Conservation (phyloP, 2,797 vertebrate genomes). For the Artibeus jamaicensis region DNA sequence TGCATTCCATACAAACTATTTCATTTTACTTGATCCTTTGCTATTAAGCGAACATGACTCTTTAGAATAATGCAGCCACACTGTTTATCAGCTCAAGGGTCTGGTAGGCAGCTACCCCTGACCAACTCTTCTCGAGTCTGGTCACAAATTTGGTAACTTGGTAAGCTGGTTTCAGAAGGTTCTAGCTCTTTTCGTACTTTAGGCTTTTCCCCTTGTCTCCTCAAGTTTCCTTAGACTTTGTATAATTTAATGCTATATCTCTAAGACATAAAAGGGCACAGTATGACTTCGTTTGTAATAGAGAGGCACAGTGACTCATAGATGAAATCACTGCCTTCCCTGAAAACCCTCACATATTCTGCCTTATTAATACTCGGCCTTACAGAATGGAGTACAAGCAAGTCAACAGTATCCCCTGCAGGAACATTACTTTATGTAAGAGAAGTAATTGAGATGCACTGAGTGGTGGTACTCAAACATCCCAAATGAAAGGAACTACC, state of each 20-base stretch:
- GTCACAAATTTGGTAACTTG: neutral
- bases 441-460: constrained; percentile 34
- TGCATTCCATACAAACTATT: neutral
- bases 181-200: neutral
- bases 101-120: neutral
- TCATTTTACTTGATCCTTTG: neutral
- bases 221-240: neutral
- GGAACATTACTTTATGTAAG: constrained; percentile 37
- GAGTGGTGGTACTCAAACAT: constrained; percentile 43
- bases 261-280: neutral
- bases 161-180: neutral
- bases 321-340: neutral
- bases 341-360: constrained; percentile 18
- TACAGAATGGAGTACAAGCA: constrained; percentile 40
- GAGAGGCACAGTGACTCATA: neutral
- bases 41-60: neutral
- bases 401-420: constrained; percentile 35
- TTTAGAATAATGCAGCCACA: neutral
- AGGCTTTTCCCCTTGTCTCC: neutral
- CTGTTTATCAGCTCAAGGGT: neutral
- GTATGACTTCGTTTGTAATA: neutral
- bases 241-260: neutral
- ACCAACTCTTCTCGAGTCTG: neutral
- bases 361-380: neutral
- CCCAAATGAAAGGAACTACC: constrained; percentile 54